phyloP scores from a whole-genome alignment of 1,140 invertebrate genomes.

The Globodera ellingtonae region DNA sequence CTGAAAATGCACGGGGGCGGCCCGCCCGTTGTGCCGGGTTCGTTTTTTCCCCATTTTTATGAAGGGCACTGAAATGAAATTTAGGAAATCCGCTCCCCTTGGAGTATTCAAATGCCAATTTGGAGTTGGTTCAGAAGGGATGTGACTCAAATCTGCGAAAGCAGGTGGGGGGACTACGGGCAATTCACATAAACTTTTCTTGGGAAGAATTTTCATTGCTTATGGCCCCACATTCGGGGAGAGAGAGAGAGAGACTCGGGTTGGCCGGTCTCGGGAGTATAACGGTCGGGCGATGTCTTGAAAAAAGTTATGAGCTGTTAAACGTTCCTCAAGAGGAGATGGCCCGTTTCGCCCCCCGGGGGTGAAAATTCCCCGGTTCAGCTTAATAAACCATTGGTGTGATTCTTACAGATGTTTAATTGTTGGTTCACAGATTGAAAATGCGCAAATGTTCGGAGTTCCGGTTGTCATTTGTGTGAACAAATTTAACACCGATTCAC shows the following conservation, averaged over 20 bases:
- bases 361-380: too few relatives aligned
- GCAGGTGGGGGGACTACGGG: slow-evolving; percentile 66
- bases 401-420: too few relatives aligned
- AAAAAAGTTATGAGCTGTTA: too few relatives aligned
- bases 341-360: too few relatives aligned
- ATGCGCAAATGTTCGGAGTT: slow-evolving; percentile 84
- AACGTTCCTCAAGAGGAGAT: too few relatives aligned
- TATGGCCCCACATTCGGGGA: background rate
- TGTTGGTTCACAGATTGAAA: slow-evolving; percentile 76
- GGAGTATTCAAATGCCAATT: slow-evolving; percentile 82
- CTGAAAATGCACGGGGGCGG: slow-evolving; percentile 99
- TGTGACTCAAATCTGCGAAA: slow-evolving; percentile 82
- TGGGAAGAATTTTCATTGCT: too few relatives aligned
- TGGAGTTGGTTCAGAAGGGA: slow-evolving; percentile 84
- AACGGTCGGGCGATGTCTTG: too few relatives aligned
- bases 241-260: too few relatives aligned
- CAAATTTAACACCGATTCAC: slow-evolving; percentile 79
- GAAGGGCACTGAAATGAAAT: background rate
- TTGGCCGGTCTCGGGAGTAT: too few relatives aligned
- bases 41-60: background rate
- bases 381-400: too few relatives aligned
- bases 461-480: slow-evolving; percentile 96
- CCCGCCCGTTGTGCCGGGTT: slow-evolving; percentile 76
- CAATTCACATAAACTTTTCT: slow-evolving; percentile 25
- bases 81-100: slow-evolving; percentile 77